Evolutionary conservation across 2,113 vertebrate genomes (phyloP), one percentile per base, ranked within the genome.

Genomic region (Lutjanus erythropterus): DNA sequence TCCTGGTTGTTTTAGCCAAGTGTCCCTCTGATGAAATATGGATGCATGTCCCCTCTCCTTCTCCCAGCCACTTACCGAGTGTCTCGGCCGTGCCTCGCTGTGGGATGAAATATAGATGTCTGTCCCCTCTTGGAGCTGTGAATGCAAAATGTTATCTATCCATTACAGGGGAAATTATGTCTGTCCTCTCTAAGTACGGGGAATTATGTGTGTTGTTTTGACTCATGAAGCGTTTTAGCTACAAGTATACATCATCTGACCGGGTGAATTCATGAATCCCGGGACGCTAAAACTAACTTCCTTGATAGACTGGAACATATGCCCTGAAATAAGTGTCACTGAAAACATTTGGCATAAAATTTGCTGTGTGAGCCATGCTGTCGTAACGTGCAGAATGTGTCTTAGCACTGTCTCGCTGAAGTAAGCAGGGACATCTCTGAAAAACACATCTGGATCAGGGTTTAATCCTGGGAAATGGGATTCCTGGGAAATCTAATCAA

Each of bases 21-120:
- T 73, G 71, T 81, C 81, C 58, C 50, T 35, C 50, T 71, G 71
- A 89, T 95, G 52, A 94, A 95, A 91, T 89, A 94, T 92, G 58
- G 39, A 94, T 92, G 71, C 29, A 4, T 23, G 85, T 83, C 81
- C 85, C 77, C 49, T 70, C 27, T 75, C 66, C 37, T 39, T 56
- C 70, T 78, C 60, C 14, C 59, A 49, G 10, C 78, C 70, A 80
- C 76, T 82, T 71, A 65, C 27, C 9, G 27, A 56, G 33, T 19
- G 75, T 64, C 67, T 79, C 31, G 14, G 75, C 69, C 41, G 23
- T 62, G 44, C 44, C 61, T 52, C 65, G 15, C 70, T 29, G 21
- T 39, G 46, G 55, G 58, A 90, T 89, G 65, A 85, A 85, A 85
- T 78, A 87, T 82, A 73, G 52, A 87, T 82, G 65, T 11, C 1